Percentiles rank a stretch among this genome's conserved stretches.
These are phyloP conservation scores for Julus scandinavius DNA, from an alignment of 2,888 invertebrate genomes.

Conservation along the genomic window DNA sequence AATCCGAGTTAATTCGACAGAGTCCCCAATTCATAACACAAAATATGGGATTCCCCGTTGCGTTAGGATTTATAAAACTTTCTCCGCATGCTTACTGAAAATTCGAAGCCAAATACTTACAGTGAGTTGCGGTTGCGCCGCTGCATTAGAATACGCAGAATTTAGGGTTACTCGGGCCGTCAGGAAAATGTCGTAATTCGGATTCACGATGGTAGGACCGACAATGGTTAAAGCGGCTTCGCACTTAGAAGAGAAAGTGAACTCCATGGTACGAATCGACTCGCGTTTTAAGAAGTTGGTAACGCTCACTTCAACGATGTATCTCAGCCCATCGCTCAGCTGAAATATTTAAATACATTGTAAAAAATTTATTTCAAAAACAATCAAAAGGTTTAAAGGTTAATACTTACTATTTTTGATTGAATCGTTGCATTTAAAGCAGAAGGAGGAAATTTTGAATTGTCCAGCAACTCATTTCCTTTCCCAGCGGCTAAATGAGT, in stretches of 20 bases:
- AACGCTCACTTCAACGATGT: background rate
- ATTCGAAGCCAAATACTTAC: background rate
- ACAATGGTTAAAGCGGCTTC: background rate
- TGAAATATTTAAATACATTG: background rate
- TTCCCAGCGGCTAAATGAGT: background rate
- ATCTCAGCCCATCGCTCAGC: background rate
- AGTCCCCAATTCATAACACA: too few relatives aligned
- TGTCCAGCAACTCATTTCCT: background rate
- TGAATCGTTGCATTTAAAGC: background rate
- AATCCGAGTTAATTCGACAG: background rate
- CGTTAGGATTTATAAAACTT: background rate
- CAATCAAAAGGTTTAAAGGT: background rate
- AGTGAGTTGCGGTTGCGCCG: background rate
- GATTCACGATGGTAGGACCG: background rate
- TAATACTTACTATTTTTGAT: background rate
- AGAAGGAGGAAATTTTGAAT: background rate
- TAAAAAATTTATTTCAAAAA: too few relatives aligned
- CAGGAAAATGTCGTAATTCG: conserved; percentile 33
- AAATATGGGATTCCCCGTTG: background rate
- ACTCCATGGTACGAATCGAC: background rate
- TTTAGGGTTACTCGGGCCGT: background rate
- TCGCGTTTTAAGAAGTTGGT: background rate
- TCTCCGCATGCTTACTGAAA: background rate
- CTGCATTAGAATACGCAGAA: background rate
- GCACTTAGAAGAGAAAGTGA: background rate